These are phyloP conservation scores for Theocolax elegans DNA, from an alignment of 1,140 invertebrate species.

Conservation along the genomic window DNA sequence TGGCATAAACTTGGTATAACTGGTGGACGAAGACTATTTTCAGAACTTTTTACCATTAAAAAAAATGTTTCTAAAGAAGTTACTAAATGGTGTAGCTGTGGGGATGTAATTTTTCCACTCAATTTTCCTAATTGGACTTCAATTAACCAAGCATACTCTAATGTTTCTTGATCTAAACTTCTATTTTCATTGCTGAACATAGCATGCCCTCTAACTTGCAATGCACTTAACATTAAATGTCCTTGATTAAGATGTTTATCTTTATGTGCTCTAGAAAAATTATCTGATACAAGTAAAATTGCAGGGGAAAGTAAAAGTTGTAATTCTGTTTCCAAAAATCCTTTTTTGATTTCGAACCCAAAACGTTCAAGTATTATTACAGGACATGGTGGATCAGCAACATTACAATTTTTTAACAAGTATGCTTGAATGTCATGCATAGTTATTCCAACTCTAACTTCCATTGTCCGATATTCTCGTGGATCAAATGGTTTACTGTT, in stretches of 20 bases:
- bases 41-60: slow-evolving; percentile 85
- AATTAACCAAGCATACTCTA: slow-evolving; percentile 96
- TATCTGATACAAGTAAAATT: slow-evolving; percentile 83
- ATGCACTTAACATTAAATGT: slow-evolving; percentile 87
- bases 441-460: slow-evolving; percentile 92
- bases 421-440: slow-evolving; percentile 96
- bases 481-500: slow-evolving; percentile 81
- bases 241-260: slow-evolving; percentile 88
- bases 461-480: slow-evolving; percentile 85
- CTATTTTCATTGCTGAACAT: slow-evolving; percentile 96
- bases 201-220: slow-evolving; percentile 93
- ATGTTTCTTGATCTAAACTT: slow-evolving; percentile 89
- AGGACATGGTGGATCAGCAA: slow-evolving; percentile 89
- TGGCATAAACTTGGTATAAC: slow-evolving; percentile 84
- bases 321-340: slow-evolving; percentile 88
- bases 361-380: slow-evolving; percentile 90
- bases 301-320: slow-evolving; percentile 92
- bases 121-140: slow-evolving; percentile 86
- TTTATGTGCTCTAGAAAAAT: slow-evolving; percentile 72
- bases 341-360: slow-evolving; percentile 97
- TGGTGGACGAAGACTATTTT: slow-evolving; percentile 85
- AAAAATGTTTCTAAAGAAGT: slow-evolving; percentile 90
- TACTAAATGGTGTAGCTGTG: slow-evolving; percentile 86
- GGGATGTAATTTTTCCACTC: slow-evolving; percentile 81
- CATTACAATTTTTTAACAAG: slow-evolving; percentile 88